Conservation (phyloP, 2,113 vertebrate species). For the Serinus canaria region DNA sequence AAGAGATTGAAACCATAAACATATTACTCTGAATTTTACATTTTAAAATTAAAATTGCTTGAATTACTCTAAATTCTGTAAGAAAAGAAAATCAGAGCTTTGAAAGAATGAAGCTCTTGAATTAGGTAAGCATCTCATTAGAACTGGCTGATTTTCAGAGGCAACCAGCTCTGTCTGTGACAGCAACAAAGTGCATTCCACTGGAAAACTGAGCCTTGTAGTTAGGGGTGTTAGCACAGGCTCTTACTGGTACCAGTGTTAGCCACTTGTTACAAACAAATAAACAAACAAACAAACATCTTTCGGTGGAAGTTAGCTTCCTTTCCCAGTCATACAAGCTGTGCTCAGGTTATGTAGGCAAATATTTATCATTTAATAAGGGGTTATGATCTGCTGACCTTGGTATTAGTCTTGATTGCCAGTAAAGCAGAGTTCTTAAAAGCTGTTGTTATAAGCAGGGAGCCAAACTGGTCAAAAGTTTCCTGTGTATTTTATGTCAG, state of each 20-base stretch:
- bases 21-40: not conserved
- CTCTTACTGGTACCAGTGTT: not conserved
- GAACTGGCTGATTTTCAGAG: not conserved
- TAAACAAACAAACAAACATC: not conserved
- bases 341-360: not conserved
- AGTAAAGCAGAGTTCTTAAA: not conserved
- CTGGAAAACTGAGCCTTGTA: not conserved
- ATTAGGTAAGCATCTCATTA: not conserved
- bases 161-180: not conserved
- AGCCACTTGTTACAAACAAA: not conserved
- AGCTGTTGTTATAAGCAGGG: slow-evolving; percentile 29
- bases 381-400: slow-evolving; percentile 51
- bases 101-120: not conserved
- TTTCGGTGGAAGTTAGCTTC: slow-evolving; percentile 28
- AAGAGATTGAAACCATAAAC: not conserved
- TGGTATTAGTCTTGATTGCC: slow-evolving; percentile 2
- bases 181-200: not conserved
- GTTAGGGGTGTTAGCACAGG: fast-evolving
- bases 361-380: slow-evolving; percentile 51
- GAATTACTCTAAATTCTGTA: not conserved
- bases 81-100: not conserved
- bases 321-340: not conserved
- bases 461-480: slow-evolving; percentile 26
- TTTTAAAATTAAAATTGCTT: not conserved
- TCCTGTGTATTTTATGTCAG: not conserved